Evolutionary conservation across 2,797 vertebrate species (phyloP).

Genomic region (Cirrhinus mrigala): DNA sequence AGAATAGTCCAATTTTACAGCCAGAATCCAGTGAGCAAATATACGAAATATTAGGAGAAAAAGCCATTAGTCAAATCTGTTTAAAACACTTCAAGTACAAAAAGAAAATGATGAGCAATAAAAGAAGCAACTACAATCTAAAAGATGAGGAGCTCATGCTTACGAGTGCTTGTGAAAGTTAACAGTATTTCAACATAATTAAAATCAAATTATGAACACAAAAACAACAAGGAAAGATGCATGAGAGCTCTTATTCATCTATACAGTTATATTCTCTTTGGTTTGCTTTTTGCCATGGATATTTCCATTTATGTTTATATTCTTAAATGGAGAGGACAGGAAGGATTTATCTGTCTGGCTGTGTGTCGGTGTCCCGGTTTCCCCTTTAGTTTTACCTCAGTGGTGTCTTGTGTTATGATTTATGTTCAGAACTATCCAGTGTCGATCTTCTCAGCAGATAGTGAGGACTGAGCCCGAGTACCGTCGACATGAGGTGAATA

Average conservation of each 20-base stretch:
- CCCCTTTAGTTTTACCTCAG: constrained; percentile 19
- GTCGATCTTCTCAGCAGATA: constrained; percentile 25
- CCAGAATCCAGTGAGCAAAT: background rate
- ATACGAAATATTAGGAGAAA: background rate
- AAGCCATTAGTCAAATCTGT: background rate
- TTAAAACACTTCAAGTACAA: background rate
- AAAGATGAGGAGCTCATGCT: background rate
- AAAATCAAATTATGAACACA: background rate
- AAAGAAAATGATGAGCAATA: background rate
- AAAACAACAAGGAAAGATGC: background rate
- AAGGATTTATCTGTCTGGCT: constrained; percentile 22
- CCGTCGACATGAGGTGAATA: no score
- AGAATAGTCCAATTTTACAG: background rate
- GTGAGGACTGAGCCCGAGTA: background rate
- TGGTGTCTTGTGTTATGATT: background rate
- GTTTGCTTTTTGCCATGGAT: background rate
- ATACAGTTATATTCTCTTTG: background rate
- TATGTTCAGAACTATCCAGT: background rate
- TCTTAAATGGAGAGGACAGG: background rate
- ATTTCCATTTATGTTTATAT: background rate
- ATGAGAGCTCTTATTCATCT: background rate
- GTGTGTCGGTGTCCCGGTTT: constrained; percentile 22
- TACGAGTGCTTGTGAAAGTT: background rate
- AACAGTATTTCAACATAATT: background rate
- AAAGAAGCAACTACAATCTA: background rate